Percentiles rank a stretch among this genome's conserved stretches.
These are phyloP conservation scores for Scaptodrosophila lebanonensis DNA, from an alignment of 1,140 invertebrate species.

Conservation along the genomic window DNA sequence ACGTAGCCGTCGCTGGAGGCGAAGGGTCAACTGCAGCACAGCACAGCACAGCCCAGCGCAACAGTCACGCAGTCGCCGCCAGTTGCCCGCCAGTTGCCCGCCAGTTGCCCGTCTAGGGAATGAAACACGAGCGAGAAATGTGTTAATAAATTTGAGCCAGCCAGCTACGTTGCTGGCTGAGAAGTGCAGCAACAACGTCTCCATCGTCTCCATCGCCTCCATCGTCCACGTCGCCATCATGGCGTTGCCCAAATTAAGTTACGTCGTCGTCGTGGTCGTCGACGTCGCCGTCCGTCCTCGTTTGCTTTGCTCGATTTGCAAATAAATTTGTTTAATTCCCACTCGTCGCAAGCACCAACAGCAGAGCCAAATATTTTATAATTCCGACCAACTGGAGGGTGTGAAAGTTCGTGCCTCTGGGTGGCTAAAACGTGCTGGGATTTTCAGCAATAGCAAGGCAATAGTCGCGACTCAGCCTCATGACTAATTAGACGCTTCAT, in stretches of 20 bases:
- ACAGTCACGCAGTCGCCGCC: slow-evolving; percentile 59
- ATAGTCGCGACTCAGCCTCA: slow-evolving; percentile 34
- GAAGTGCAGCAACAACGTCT: no score
- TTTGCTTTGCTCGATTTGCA: slow-evolving; percentile 48
- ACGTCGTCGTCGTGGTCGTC: slow-evolving; percentile 22
- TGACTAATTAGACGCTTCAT: slow-evolving; percentile 72
- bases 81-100: no score
- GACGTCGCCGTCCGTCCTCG: slow-evolving; percentile 15
- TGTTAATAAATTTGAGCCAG: slow-evolving; percentile 64
- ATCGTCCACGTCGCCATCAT: neutral
- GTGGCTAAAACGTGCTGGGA: slow-evolving; percentile 50
- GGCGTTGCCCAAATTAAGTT: slow-evolving; percentile 61
- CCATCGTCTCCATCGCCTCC: no score
- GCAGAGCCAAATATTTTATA: slow-evolving; percentile 64
- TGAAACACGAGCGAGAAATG: slow-evolving; percentile 45
- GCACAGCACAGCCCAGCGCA: slow-evolving; percentile 31
- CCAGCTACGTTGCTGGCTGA: no score
- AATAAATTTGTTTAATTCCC: slow-evolving; percentile 73
- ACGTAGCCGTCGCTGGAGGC: slow-evolving; percentile 42
- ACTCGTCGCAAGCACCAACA: slow-evolving; percentile 33
- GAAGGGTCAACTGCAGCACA: slow-evolving; percentile 58
- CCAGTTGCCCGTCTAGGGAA: slow-evolving; percentile 19
- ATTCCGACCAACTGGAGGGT: slow-evolving; percentile 25
- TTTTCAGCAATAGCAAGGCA: no score
- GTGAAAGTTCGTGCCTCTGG: slow-evolving; percentile 23